phyloP scores from a whole-genome alignment of 2,888 invertebrate genomes.

The Torymus aiolomorphi region DNA sequence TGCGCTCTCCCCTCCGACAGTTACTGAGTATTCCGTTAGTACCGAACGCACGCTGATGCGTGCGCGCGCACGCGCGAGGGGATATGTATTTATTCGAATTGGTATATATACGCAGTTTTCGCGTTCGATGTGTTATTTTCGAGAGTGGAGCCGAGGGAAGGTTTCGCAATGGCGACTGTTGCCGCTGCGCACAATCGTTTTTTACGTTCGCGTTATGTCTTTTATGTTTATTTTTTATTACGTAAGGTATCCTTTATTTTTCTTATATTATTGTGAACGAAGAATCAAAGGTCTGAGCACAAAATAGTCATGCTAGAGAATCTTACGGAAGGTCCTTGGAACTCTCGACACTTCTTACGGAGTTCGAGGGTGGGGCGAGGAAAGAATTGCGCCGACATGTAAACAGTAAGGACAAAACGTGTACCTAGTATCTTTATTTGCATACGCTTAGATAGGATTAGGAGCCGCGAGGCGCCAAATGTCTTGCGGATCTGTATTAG shows the following conservation, averaged over 20 bases:
- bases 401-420: conserved; percentile 24
- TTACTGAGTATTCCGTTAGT: no score
- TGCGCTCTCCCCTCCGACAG: neutral
- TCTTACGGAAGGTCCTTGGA: conserved; percentile 25
- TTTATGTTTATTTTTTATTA: conserved; percentile 12
- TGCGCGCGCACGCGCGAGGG: neutral
- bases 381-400: conserved; percentile 22
- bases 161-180: neutral
- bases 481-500: conserved; percentile 11
- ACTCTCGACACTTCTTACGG: neutral
- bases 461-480: neutral
- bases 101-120: neutral
- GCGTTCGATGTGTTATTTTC: neutral
- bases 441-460: conserved; percentile 51
- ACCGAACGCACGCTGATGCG: neutral
- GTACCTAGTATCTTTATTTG: conserved; percentile 49
- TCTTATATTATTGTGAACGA: conserved; percentile 25
- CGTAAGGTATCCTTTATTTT: neutral
- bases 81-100: conserved; percentile 23
- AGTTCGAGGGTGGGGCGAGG: neutral
- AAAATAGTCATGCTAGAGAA: conserved; percentile 58
- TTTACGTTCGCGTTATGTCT: neutral
- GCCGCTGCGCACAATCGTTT: conserved; percentile 33
- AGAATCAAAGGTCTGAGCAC: conserved; percentile 59
- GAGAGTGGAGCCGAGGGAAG: neutral